Evolutionary conservation across 2,113 vertebrate genomes (phyloP), one percentile per base, ranked within the genome.

Genomic region (Nyctibius bracteatus): DNA sequence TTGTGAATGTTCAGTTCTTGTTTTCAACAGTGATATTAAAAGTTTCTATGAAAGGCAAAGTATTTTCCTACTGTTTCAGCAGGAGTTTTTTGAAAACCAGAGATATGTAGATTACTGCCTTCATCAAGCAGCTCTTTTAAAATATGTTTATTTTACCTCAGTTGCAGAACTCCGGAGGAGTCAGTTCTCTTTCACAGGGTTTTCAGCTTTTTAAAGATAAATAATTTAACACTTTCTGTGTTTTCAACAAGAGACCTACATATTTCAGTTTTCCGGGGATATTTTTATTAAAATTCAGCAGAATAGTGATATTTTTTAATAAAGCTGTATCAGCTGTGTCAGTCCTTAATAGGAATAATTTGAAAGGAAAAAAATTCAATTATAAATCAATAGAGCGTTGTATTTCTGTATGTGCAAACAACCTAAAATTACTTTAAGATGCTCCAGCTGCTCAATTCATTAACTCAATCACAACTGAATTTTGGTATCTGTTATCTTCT

Each of bases 321-420:
- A 74, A 92, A 94, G 47, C 59, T 83, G 28, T 77, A 90, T 91
- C 85, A 88, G 71, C 84, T 96, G 79, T 70, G 49, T 80, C 70
- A 75, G 47, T 62, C 47, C 43, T 90, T 92, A 88, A 75, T 27
- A 66, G 55, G 81, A 81, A 59, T 78, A 80, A 88, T 83, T 81
- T 86, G 47, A 82, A 84, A 90, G 86, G 73, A 51, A 81, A 87
- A 90, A 49, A 67, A 73, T 43, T 92, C 58, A 87, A 87, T 87
- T 90, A 90, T 92, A 84, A 95, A 87, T 67, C 93, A 90, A 87
- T 95, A 86, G 62, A 83, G 57, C 5, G 63, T 87, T 95, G 81
- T 93, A 90, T 93, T 96, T 93, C 78, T 90, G n/a, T 90, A 87
- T 87, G 61, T 94, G 68, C 88, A 85, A 83, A 90, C 88, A 92